A percentile compares a stretch with the other conserved stretches of the same genome.
Conservation (phyloP, 64 coral and sea anemone species). For the Porites lutea region DNA sequence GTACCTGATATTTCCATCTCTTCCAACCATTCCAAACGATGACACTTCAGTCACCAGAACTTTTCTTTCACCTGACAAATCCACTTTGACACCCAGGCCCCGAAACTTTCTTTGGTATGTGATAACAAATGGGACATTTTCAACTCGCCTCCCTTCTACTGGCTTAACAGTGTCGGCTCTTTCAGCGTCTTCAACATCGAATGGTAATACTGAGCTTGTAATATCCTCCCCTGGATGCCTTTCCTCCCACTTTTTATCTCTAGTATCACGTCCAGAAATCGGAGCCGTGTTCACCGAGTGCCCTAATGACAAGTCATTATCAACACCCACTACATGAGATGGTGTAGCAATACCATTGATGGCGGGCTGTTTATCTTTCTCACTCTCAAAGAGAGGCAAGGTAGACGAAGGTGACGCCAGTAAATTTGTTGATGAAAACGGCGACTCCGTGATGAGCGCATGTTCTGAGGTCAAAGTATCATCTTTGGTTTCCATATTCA, state of each 20-base stretch:
- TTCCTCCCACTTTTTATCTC: neutral
- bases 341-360: neutral
- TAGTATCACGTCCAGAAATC: neutral
- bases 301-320: neutral
- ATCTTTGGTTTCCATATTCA: neutral
- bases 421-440: neutral
- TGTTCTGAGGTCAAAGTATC: neutral
- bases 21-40: constrained; percentile 82
- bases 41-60: constrained; percentile 67
- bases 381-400: neutral
- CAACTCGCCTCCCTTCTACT: constrained; percentile 59
- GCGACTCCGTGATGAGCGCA: neutral
- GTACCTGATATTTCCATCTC: constrained; percentile 94
- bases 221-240: neutral
- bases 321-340: neutral
- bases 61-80: constrained; percentile 22
- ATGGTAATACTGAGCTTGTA: neutral
- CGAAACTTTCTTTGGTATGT: constrained; percentile 80
- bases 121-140: constrained; percentile 85
- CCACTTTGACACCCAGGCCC: constrained; percentile 76
- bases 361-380: neutral
- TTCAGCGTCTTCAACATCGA: neutral
- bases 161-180: neutral
- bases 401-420: neutral
- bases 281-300: neutral